phyloP scores from a whole-genome alignment of 2,797 vertebrate species.

The Lycodopsis pacificus region DNA sequence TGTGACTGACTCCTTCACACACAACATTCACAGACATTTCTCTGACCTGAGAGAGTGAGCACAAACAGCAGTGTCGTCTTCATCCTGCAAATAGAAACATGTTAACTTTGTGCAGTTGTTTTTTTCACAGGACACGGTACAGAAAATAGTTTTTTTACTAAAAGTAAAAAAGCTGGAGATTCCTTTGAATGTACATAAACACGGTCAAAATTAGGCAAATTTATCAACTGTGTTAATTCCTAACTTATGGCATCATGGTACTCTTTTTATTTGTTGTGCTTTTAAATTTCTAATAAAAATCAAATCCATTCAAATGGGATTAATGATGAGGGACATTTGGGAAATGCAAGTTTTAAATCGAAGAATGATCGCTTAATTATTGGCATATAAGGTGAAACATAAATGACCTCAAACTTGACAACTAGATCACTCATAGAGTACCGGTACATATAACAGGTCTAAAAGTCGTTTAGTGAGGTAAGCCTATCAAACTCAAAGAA shows the following conservation, averaged over 20 bases:
- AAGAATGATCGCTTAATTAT: neutral
- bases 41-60: slow-evolving; percentile 48
- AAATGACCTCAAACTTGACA: neutral
- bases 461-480: neutral
- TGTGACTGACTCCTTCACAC: neutral
- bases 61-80: slow-evolving; percentile 5
- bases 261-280: neutral
- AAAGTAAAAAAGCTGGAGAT: neutral
- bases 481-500: neutral
- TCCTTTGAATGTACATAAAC: neutral
- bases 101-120: neutral
- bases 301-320: neutral
- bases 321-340: neutral
- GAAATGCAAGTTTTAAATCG: neutral
- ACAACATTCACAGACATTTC: neutral
- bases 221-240: no score
- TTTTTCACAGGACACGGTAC: neutral
- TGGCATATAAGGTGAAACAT: neutral
- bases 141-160: neutral
- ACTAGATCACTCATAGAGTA: neutral
- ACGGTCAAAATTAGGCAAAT: neutral
- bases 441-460: neutral
- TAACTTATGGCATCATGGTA: neutral
- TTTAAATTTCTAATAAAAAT: neutral
- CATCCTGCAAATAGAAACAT: slow-evolving; percentile 39